Percentiles rank a stretch among this genome's conserved stretches.
Evolutionary conservation across 2,797 vertebrate species (phyloP).

Genomic region (Danio aesculapii): DNA sequence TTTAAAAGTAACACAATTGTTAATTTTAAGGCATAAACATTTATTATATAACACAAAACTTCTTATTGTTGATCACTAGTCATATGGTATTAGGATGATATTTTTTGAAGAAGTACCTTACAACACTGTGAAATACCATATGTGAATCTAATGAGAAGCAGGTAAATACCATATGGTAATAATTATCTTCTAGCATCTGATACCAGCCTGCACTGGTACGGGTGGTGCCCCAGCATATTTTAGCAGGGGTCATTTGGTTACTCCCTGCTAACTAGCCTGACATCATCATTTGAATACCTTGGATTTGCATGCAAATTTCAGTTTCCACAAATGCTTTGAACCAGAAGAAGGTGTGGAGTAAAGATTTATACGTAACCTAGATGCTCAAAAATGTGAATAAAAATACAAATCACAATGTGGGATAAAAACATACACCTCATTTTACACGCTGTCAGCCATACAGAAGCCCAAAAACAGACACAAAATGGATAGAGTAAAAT

Average conservation of each 20-base stretch:
- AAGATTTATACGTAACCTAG: not conserved
- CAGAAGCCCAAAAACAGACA: constrained; percentile 22
- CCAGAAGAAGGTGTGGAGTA: constrained; percentile 9
- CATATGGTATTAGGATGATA: not conserved
- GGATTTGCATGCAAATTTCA: constrained; percentile 12
- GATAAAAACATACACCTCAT: constrained; percentile 2
- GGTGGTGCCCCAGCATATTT: not conserved
- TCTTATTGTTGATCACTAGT: not conserved
- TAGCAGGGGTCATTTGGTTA: constrained; percentile 1
- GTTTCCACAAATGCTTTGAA: constrained; percentile 26
- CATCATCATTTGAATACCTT: constrained; percentile 26
- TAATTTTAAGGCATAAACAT: not conserved
- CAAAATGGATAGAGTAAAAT: not conserved
- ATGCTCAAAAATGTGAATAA: not conserved
- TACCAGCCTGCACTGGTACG: not conserved
- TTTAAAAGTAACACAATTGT: not conserved
- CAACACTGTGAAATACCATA: not conserved
- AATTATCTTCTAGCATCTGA: not conserved
- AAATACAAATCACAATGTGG: not conserved
- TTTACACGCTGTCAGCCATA: constrained; percentile 7
- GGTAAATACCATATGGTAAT: constrained; percentile 16
- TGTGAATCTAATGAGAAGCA: not conserved
- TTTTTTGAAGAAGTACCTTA: not conserved
- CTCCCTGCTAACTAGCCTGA: constrained; percentile 1
- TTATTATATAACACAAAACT: not conserved